A percentile compares a stretch with the other conserved stretches of the same genome.
Conservation (phyloP, 1,140 invertebrate species). For the Bombus consobrinus region DNA sequence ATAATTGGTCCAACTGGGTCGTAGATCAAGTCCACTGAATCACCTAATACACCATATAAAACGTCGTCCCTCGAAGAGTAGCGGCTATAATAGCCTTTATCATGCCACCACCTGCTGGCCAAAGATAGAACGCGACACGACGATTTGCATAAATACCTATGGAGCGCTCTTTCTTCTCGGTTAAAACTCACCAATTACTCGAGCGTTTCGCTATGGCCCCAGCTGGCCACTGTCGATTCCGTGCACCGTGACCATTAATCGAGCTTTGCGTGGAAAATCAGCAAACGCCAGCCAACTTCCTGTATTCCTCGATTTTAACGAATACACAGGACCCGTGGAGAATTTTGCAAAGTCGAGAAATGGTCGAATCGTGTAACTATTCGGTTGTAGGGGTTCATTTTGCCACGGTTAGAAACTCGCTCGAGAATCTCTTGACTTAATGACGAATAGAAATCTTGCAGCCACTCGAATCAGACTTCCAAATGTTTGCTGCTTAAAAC, state of each 20-base stretch:
- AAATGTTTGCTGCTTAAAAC: constrained; percentile 1
- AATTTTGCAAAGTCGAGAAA: neutral
- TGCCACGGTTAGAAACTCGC: neutral
- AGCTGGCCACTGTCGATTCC: neutral
- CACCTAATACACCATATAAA: neutral
- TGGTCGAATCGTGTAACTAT: neutral
- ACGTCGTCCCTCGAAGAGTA: neutral
- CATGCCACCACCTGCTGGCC: constrained; percentile 29
- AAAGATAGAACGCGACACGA: constrained; percentile 25
- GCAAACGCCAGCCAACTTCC: no score
- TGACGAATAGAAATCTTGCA: neutral
- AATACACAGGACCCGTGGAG: no score
- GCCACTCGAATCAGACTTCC: constrained; percentile 3
- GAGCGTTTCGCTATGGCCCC: neutral
- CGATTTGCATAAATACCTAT: constrained; percentile 51
- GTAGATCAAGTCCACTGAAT: neutral
- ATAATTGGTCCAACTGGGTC: neutral
- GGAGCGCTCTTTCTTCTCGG: neutral
- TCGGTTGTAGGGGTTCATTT: neutral
- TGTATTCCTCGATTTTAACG: neutral
- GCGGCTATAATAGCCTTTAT: constrained; percentile 21
- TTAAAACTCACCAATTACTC: constrained; percentile 37
- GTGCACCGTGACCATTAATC: constrained; percentile 11
- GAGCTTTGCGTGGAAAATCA: neutral
- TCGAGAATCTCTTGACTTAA: constrained; percentile 15